Evolutionary conservation across 2,797 vertebrate species (phyloP), one percentile per base, ranked within the genome.

Genomic region (Uromys caudimaculatus): DNA sequence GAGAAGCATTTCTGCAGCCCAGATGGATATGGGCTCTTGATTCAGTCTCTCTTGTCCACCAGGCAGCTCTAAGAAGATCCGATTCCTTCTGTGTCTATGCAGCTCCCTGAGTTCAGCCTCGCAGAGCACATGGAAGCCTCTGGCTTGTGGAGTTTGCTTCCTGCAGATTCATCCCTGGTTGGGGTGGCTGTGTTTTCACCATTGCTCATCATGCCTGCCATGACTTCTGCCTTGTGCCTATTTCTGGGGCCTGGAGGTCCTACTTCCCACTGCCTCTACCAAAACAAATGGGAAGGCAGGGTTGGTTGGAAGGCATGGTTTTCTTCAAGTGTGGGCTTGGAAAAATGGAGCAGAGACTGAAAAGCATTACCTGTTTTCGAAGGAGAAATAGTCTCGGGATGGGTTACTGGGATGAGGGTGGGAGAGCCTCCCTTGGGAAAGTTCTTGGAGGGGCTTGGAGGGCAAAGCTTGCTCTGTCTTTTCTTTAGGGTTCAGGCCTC

Each of bases 1-100:
- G 10, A 79, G 35, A 23, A 56, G 2, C 54, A 60, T 19, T 4
- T 2, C 13, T 16, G 7, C 27, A 38, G 13, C 32, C 19, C 2
- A 3, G 24, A 7, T 38, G 58, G 17, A 1, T 2, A 0, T 2
- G 47, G 17, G 11, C 17, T 3, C 3, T 24, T 21, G 27, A 24
- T 35, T 24, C 6, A 1, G 1, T 0, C 6, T 27, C 23, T 38
- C 23, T 24, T 56, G 6, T 32, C 47, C 11, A 8, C 67, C 3
- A 50, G 35, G 77, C 27, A 19, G 16, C 44, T 3, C 56, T 1
- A 3, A 50, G 67, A 4, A 60, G 60, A 54, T 21, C 6, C 0
- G 1, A 16, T 38, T 12, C 44, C 35, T 29, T 60, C 35, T 11
- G 3, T 3, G 13, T 47, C 73, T 27, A 4, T 5, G 4, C 0